Conservation (phyloP, 2,888 invertebrate species). For the Trachelus troglodyta region DNA sequence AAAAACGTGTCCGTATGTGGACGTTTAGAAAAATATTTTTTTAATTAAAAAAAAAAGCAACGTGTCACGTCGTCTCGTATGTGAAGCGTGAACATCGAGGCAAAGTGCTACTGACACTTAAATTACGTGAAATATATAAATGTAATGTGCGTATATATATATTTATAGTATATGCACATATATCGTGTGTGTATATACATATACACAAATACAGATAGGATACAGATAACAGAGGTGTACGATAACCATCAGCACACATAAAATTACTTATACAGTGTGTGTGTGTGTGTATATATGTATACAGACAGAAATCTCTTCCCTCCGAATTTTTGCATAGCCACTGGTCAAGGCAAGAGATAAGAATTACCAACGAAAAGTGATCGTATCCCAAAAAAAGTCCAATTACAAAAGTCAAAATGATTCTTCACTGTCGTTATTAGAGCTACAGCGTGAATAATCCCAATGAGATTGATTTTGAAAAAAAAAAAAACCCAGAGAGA, state of each 20-base stretch:
- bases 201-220: conserved; percentile 10
- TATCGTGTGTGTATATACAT: conserved; percentile 13
- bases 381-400: neutral
- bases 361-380: neutral
- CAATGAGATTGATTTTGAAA: no score
- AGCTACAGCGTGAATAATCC: no score
- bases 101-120: conserved; percentile 24
- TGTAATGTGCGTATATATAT: conserved; percentile 8
- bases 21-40: neutral
- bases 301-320: neutral
- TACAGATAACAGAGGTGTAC: conserved; percentile 8
- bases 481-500: no score
- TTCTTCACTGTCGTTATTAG: neutral
- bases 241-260: conserved; percentile 5
- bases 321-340: neutral
- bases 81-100: conserved; percentile 22
- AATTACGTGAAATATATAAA: conserved; percentile 20
- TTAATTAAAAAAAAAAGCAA: neutral
- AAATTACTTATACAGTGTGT: neutral
- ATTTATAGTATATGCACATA: conserved; percentile 4
- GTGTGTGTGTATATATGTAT: neutral
- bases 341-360: neutral
- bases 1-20: neutral
- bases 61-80: conserved; percentile 14
- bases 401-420: neutral